A percentile compares a stretch with the other conserved stretches of the same genome.
Conservation (phyloP, 2,797 vertebrate species). For the Garrulus glandarius region DNA sequence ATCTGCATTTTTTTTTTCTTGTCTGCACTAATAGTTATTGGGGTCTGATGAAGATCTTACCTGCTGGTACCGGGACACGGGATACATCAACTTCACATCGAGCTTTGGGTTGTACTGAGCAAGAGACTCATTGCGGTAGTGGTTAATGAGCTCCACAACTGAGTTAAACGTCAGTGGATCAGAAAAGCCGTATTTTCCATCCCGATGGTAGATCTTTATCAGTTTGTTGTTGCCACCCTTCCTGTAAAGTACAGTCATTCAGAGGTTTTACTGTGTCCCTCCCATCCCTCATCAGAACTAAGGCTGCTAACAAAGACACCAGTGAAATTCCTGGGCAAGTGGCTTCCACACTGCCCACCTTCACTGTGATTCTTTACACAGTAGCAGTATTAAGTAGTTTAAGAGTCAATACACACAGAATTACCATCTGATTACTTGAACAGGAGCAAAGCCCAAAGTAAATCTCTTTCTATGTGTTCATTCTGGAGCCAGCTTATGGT, state of each 20-base stretch:
- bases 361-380: not conserved
- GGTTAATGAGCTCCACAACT: conserved; percentile 92
- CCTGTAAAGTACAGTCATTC: conserved; percentile 74
- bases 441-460: conserved; percentile 27
- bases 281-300: not conserved
- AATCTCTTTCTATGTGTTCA: conserved; percentile 9
- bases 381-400: not conserved
- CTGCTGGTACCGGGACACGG: conserved; percentile 86
- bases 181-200: conserved; percentile 93
- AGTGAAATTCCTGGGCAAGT: not conserved
- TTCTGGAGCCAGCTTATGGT: not conserved
- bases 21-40: not conserved
- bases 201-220: conserved; percentile 94
- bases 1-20: not conserved
- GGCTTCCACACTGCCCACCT: not conserved
- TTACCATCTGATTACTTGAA: conserved; percentile 27
- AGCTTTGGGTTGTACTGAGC: conserved; percentile 95
- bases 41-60: conserved; percentile 46
- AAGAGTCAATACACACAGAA: conserved; percentile 9
- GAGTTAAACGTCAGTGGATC: conserved; percentile 92
- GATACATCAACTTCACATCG: conserved; percentile 90
- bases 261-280: not conserved
- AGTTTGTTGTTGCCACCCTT: conserved; percentile 97
- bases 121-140: conserved; percentile 91
- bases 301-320: not conserved